A percentile compares a stretch with the other conserved stretches of the same genome.
Conservation (phyloP, 2,113 vertebrate genomes). For the Peucedramus taeniatus region DNA sequence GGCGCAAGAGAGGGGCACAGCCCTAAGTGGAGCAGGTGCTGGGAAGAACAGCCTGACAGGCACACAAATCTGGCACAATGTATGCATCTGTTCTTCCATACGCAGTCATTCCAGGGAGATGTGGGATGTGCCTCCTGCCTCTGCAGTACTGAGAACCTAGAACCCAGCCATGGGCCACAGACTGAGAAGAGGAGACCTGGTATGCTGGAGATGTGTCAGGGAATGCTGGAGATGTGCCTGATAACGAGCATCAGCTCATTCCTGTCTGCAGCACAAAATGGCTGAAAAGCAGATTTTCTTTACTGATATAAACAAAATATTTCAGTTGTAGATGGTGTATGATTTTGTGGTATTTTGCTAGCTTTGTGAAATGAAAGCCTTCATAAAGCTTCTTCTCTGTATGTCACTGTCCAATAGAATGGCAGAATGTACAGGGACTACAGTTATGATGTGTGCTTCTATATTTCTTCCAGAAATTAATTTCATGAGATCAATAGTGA, state of each 20-base stretch:
- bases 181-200: fast-evolving
- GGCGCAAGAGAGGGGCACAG: not conserved
- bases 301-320: not conserved
- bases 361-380: not conserved
- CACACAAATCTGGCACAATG: not conserved
- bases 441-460: not conserved
- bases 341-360: not conserved
- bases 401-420: not conserved
- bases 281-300: not conserved
- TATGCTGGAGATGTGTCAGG: not conserved
- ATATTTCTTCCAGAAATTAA: not conserved
- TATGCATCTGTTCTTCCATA: fast-evolving
- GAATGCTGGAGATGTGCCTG: not conserved
- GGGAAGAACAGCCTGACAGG: not conserved
- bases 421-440: not conserved
- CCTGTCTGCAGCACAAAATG: not conserved
- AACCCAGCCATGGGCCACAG: not conserved
- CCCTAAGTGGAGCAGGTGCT: not conserved
- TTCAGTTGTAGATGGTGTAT: not conserved
- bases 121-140: not conserved
- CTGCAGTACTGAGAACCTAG: not conserved
- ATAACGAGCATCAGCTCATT: not conserved
- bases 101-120: not conserved
- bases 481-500: not conserved
- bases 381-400: not conserved